Percentiles rank a stretch among this genome's conserved stretches.
Evolutionary conservation across 2,888 invertebrate genomes (phyloP).

Genomic region (Drosophila paranaensis): DNA sequence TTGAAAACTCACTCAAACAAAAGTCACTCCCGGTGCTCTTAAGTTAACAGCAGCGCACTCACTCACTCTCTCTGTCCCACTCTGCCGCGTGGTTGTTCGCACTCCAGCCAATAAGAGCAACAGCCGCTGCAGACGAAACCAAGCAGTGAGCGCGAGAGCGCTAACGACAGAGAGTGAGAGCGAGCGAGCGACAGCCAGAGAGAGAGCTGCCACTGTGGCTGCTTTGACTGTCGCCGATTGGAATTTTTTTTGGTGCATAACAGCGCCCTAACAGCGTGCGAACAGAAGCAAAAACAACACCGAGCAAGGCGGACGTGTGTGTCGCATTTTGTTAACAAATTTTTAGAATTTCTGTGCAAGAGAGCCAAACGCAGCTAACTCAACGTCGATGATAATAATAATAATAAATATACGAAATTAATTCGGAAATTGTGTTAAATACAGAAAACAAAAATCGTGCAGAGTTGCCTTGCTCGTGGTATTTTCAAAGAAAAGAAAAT

Average conservation of each 20-base stretch:
- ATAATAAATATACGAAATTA: slow-evolving; percentile 25
- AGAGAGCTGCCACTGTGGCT: slow-evolving; percentile 11
- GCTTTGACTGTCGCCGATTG: slow-evolving; percentile 51
- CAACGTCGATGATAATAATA: slow-evolving; percentile 15
- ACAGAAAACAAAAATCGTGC: slow-evolving; percentile 18
- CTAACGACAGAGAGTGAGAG: slow-evolving; percentile 27
- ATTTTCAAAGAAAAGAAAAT: slow-evolving; percentile 9
- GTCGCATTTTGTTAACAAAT: slow-evolving; percentile 55
- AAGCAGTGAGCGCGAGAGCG: slow-evolving; percentile 34
- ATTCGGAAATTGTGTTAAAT: slow-evolving; percentile 4
- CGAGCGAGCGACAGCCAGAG: slow-evolving; percentile 13
- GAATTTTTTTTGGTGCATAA: slow-evolving; percentile 63
- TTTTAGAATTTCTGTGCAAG: slow-evolving; percentile 57
- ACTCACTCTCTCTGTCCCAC: slow-evolving; percentile 20
- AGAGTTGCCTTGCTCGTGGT: slow-evolving; percentile 55
- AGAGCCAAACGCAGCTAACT: slow-evolving; percentile 32
- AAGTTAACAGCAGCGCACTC: slow-evolving; percentile 13
- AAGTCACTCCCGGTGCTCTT: slow-evolving; percentile 42
- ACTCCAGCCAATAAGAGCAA: slow-evolving; percentile 72
- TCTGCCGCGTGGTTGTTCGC: neutral
- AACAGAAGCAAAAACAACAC: slow-evolving; percentile 63
- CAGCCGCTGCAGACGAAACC: slow-evolving; percentile 24
- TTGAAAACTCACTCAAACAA: slow-evolving; percentile 13
- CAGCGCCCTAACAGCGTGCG: slow-evolving; percentile 53
- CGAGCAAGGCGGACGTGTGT: slow-evolving; percentile 63